phyloP scores from a whole-genome alignment of 1,140 invertebrate genomes.

The Ridgeia piscesae region DNA sequence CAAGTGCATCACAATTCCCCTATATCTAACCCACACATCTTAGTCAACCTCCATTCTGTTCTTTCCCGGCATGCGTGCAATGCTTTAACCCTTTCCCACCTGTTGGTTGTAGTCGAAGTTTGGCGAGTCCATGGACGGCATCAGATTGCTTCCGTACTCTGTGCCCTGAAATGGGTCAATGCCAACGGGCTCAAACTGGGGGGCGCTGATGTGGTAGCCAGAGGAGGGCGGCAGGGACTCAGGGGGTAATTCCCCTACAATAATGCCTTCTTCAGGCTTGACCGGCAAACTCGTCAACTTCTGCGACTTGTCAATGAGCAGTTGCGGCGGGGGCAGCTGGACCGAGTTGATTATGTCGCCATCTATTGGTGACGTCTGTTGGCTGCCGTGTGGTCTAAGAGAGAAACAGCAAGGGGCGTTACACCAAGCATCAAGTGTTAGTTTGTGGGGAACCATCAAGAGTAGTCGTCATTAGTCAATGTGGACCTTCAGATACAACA shows the following conservation, averaged over 20 bases:
- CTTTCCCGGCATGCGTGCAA: neutral
- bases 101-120: slow-evolving; percentile 54
- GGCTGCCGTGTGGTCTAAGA: slow-evolving; percentile 77
- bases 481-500: no score
- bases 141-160: slow-evolving; percentile 53
- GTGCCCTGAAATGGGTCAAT: slow-evolving; percentile 51
- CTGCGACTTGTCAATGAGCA: neutral
- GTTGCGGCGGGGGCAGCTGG: slow-evolving; percentile 6
- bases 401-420: neutral
- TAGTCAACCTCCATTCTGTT: neutral
- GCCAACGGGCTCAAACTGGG: slow-evolving; percentile 52
- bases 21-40: neutral
- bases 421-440: neutral
- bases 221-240: slow-evolving; percentile 6
- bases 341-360: slow-evolving; percentile 25
- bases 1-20: neutral
- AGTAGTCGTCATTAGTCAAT: no score
- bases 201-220: slow-evolving; percentile 48
- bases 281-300: slow-evolving; percentile 34
- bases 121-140: slow-evolving; percentile 58
- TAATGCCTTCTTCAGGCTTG: slow-evolving; percentile 32
- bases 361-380: slow-evolving; percentile 64
- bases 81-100: neutral
- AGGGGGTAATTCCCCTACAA: slow-evolving; percentile 34
- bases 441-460: neutral